A percentile compares a stretch with the other conserved stretches of the same genome.
Conservation (phyloP, 2,113 vertebrate species). For the Cebus imitator region DNA sequence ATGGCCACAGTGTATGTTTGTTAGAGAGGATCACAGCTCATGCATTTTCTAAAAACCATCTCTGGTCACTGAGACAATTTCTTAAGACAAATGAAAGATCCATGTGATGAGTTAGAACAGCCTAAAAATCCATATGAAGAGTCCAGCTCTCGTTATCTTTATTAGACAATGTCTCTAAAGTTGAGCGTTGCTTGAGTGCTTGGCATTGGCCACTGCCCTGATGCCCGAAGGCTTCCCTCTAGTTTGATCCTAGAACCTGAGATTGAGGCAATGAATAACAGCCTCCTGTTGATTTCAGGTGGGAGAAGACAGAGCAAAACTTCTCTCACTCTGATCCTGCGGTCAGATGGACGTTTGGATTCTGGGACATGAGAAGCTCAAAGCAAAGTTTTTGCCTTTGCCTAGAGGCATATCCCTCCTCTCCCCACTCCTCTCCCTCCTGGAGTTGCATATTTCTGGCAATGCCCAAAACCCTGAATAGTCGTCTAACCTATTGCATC, state of each 20-base stretch:
- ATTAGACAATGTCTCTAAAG: background rate
- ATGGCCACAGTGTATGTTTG: background rate
- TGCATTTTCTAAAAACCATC: background rate
- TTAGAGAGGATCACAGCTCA: background rate
- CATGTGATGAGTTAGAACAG: background rate
- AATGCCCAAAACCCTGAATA: background rate
- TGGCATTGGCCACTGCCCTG: background rate
- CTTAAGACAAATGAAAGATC: background rate
- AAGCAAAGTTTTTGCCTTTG: background rate
- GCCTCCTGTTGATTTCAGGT: background rate
- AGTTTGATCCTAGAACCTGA: background rate
- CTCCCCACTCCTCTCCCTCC: too few species aligned
- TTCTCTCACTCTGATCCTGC: background rate
- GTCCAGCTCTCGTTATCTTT: background rate
- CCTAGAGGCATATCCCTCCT: too few species aligned
- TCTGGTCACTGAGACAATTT: background rate
- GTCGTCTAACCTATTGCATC: background rate
- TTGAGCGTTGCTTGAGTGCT: background rate
- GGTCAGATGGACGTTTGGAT: too few species aligned
- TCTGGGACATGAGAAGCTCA: background rate
- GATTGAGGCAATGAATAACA: background rate
- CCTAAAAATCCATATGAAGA: background rate
- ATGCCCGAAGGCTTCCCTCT: background rate
- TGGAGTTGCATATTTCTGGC: background rate
- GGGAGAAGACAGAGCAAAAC: background rate